A percentile compares a stretch with the other conserved stretches of the same genome.
Conservation (phyloP, 2,797 vertebrate genomes). For the Heliangelus exortis region DNA sequence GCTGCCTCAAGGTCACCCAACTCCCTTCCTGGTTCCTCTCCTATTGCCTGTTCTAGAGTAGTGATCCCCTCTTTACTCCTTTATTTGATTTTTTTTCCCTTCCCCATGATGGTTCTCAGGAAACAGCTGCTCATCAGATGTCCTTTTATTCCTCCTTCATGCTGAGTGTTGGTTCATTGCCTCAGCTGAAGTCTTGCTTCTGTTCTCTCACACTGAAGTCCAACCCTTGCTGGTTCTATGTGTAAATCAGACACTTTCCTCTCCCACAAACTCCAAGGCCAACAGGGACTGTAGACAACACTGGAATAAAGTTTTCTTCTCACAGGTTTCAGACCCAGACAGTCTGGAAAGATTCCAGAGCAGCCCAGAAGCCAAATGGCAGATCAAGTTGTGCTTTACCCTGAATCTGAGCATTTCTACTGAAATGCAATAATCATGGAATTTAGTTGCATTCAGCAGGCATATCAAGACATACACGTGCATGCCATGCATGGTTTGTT, state of each 20-base stretch:
- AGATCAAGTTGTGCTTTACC: neutral
- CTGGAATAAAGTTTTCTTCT: neutral
- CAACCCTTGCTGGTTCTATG: neutral
- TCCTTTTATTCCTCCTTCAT: slow-evolving; percentile 26
- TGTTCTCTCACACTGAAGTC: slow-evolving; percentile 16
- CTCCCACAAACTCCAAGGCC: neutral
- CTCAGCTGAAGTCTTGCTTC: neutral
- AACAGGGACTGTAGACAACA: neutral
- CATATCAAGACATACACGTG: neutral
- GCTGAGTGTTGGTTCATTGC: slow-evolving; percentile 1
- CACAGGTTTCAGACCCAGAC: neutral
- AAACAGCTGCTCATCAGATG: slow-evolving; percentile 45
- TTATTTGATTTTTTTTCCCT: neutral
- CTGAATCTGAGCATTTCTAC: neutral
- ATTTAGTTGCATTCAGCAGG: neutral
- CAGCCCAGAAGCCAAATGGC: neutral
- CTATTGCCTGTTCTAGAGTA: neutral
- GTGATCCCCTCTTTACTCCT: neutral
- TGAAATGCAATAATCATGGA: neutral
- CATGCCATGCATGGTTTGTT: neutral
- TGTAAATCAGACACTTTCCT: neutral
- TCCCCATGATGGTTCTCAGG: neutral
- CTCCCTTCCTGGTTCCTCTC: neutral
- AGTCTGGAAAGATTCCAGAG: neutral
- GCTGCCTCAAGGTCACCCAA: neutral